Conservation (phyloP, 2,888 invertebrate species). For the Ramazzottius varieornatus region DNA sequence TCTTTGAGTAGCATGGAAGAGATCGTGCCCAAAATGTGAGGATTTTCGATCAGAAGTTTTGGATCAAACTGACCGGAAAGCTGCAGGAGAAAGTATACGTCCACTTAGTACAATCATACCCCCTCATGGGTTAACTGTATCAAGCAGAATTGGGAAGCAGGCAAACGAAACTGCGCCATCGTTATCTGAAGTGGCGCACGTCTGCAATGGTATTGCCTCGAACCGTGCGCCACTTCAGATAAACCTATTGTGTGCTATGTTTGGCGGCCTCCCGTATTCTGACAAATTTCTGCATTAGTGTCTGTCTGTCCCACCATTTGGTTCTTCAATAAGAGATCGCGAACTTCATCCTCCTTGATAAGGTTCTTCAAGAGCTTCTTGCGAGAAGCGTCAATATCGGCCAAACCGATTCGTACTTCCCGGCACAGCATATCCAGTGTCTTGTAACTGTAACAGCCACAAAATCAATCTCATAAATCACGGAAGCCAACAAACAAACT, state of each 20-base stretch:
- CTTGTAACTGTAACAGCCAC: background rate
- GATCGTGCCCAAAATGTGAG: background rate
- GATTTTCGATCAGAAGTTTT: background rate
- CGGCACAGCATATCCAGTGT: background rate
- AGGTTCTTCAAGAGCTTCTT: background rate
- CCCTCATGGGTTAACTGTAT: too few species aligned
- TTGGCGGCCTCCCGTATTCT: too few species aligned
- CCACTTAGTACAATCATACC: too few species aligned
- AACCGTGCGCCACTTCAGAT: too few species aligned
- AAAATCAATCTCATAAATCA: too few species aligned
- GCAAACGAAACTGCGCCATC: too few species aligned
- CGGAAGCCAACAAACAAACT: background rate
- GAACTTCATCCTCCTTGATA: constrained; percentile 4
- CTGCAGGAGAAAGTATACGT: background rate
- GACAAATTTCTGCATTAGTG: background rate
- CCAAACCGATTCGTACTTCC: background rate
- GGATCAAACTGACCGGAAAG: background rate
- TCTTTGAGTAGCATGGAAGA: background rate
- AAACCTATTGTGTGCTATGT: too few species aligned
- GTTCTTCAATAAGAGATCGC: background rate
- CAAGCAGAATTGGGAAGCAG: too few species aligned
- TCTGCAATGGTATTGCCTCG: too few species aligned
- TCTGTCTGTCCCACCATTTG: background rate
- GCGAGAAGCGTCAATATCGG: background rate
- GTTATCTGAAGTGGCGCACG: too few species aligned